Base-by-base conservation (phyloP, 2,888 invertebrate genomes). In the Drosophila pegasa region DNA sequence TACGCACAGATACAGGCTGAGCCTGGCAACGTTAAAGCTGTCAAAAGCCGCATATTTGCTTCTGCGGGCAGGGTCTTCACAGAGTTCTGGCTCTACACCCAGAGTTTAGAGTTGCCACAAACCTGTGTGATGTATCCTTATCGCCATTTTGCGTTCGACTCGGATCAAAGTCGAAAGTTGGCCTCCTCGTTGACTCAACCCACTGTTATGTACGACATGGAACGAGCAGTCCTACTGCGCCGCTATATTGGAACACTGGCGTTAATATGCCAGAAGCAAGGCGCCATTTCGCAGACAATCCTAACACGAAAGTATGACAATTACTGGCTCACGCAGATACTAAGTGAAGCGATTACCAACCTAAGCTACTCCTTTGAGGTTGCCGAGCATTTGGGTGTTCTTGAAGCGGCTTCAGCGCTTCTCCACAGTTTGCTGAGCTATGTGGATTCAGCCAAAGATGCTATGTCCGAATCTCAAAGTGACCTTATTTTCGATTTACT, bases 81-180 rank as follows among this genome's bases (percentile, higher is more conserved):
- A 0, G 91, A 91, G 55, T 91, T 91, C 54, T 90, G 89, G 87
- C 79, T 88, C 0, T 91, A 91, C 62, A 85, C 85, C 0, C 87
- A 91, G 40, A 89, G 82, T 29, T 72, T 91, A 48, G 87, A 91
- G 29, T 81, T 86, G 45, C 85, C 87, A 1, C 89, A 89, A 37
- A 87, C 89, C 40, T 82, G 83, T 31, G 75, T 78, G 31, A 56
- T 87, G n/a, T 81, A 88, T 78, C 87, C 90, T 0, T 85, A 89
- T 69, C 78, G 86, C 35, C 75, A 81, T 6, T 87, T 88, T 43
- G 78, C 83, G 20, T 48, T 90, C 35, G 66, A 73, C 1, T 64
- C 71, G 4, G 73, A 88, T 29, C 9, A 54, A 45, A 62, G 51
- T 45, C 51, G 6, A 18, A 14, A n/a, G 18, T 41, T 29, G 64